A percentile compares a stretch with the other conserved stretches of the same genome.
phyloP scores from a whole-genome alignment of 2,113 vertebrate genomes.

The Podocnemis expansa region DNA sequence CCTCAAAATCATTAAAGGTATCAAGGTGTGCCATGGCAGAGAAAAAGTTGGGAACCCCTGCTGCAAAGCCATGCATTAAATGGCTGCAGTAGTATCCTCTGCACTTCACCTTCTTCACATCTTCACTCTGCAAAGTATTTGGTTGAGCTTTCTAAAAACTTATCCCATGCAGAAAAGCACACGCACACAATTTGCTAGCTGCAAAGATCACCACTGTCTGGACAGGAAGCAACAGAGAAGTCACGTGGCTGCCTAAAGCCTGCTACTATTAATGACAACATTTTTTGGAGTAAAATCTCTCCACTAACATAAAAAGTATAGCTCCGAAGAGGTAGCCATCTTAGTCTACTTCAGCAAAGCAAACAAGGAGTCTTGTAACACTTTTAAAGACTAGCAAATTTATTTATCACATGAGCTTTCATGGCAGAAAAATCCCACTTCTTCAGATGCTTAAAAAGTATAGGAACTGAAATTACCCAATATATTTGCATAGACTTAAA shows the following conservation, averaged over 20 bases:
- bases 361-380: too few relatives aligned
- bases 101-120: neutral
- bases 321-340: too few relatives aligned
- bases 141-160: neutral
- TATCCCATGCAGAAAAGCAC: neutral
- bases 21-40: too few relatives aligned
- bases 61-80: neutral
- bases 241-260: neutral
- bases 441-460: neutral
- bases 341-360: too few relatives aligned
- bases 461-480: neutral
- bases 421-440: too few relatives aligned
- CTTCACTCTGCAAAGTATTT: neutral
- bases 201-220: neutral
- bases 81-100: neutral
- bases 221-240: neutral
- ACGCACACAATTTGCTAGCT: neutral
- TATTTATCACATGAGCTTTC: too few relatives aligned
- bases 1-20: too few relatives aligned
- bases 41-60: too few relatives aligned
- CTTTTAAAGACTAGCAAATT: too few relatives aligned
- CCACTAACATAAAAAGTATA: too few relatives aligned
- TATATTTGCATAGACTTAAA: neutral
- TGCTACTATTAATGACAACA: neutral
- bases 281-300: neutral